Conservation (phyloP, 2,888 invertebrate species). For the Meghimatium bilineatum region DNA sequence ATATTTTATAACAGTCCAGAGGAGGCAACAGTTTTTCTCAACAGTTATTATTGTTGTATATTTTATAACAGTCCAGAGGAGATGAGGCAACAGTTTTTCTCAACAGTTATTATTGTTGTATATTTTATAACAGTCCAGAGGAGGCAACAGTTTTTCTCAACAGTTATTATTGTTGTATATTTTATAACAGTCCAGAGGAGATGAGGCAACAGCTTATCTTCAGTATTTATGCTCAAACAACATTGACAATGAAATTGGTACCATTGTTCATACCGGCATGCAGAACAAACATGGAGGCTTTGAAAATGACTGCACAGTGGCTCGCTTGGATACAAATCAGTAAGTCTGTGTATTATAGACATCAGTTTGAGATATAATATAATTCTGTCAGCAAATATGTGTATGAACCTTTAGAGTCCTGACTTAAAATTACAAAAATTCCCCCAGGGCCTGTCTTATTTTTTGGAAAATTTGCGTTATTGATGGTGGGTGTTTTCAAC, state of each 20-base stretch:
- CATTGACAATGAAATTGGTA: constrained; percentile 93
- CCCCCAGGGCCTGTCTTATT: too few relatives aligned
- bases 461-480: too few relatives aligned
- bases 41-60: too few relatives aligned
- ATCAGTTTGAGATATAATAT: too few relatives aligned
- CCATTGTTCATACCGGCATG: constrained; percentile 98
- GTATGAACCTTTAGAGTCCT: too few relatives aligned
- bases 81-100: constrained; percentile 91
- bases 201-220: constrained; percentile 90
- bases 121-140: constrained; percentile 82
- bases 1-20: too few relatives aligned
- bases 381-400: too few relatives aligned
- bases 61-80: constrained; percentile 83
- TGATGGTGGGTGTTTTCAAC: too few relatives aligned
- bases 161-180: background rate
- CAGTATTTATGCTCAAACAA: constrained; percentile 97
- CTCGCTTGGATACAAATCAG: constrained; percentile 91
- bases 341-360: constrained; percentile 74
- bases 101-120: background rate
- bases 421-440: too few relatives aligned
- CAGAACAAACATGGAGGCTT: constrained; percentile 96
- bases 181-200: constrained; percentile 83
- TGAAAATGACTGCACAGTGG: constrained; percentile 97
- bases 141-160: constrained; percentile 92
- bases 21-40: too few relatives aligned